phyloP scores from a whole-genome alignment of 2,797 vertebrate species.

The Megalops cyprinoides region DNA sequence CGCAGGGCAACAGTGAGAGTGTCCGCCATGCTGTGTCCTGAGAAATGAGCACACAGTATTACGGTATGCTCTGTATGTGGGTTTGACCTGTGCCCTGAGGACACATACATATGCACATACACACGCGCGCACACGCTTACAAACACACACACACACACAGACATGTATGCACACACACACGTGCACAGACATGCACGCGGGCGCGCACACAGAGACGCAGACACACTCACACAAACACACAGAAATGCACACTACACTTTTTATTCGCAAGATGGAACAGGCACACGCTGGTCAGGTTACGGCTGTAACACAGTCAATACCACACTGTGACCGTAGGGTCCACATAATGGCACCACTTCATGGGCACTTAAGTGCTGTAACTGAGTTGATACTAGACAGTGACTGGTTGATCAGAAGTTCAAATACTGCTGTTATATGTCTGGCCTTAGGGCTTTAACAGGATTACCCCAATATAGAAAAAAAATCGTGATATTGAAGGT shows the following conservation, averaged over 20 bases:
- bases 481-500: not conserved
- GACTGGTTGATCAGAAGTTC: no score
- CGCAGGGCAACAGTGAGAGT: constrained; percentile 92
- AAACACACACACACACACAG: not conserved
- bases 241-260: no score
- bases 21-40: constrained; percentile 96
- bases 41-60: constrained; percentile 43
- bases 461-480: not conserved
- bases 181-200: not conserved
- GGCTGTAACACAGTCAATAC: not conserved
- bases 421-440: no score
- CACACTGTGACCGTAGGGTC: not conserved
- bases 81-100: no score
- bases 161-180: not conserved
- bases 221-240: not conserved
- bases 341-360: not conserved
- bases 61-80: no score
- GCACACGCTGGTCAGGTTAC: not conserved
- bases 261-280: no score
- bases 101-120: constrained; percentile 24
- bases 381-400: not conserved
- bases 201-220: not conserved
- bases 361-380: not conserved
- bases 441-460: not conserved
- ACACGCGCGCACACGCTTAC: not conserved